These are phyloP conservation scores for Limulus polyphemus DNA, from an alignment of 2,888 invertebrate genomes.

Conservation along the genomic window DNA sequence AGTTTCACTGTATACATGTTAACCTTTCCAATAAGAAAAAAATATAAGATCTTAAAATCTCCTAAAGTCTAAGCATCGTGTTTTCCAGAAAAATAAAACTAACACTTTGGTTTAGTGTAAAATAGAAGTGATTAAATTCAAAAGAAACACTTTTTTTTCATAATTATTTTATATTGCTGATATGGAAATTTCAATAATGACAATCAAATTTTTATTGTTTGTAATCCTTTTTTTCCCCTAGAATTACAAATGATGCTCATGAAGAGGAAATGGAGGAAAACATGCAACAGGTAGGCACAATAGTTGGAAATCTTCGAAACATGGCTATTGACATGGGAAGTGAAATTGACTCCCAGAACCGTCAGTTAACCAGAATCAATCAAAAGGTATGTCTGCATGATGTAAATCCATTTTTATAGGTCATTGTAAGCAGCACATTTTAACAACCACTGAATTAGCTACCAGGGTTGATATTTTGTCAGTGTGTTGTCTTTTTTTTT, in stretches of 20 bases:
- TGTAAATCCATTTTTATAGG: not conserved
- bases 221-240: conserved; percentile 27
- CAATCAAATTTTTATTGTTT: not conserved
- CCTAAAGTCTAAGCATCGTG: no score
- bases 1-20: no score
- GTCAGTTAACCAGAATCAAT: conserved; percentile 41
- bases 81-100: no score
- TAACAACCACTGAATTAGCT: no score
- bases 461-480: not conserved
- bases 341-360: conserved; percentile 42
- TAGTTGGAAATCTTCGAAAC: conserved; percentile 44
- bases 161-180: no score
- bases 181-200: no score
- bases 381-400: not conserved
- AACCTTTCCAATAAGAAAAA: no score
- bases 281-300: conserved; percentile 36
- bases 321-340: conserved; percentile 46
- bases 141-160: not conserved
- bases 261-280: conserved; percentile 47
- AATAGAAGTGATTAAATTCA: no score
- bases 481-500: not conserved
- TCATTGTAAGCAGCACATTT: not conserved
- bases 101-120: no score
- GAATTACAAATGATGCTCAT: conserved; percentile 44
- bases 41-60: no score